phyloP scores from a whole-genome alignment of 2,888 invertebrate species.

The Ennomos erosarius region DNA sequence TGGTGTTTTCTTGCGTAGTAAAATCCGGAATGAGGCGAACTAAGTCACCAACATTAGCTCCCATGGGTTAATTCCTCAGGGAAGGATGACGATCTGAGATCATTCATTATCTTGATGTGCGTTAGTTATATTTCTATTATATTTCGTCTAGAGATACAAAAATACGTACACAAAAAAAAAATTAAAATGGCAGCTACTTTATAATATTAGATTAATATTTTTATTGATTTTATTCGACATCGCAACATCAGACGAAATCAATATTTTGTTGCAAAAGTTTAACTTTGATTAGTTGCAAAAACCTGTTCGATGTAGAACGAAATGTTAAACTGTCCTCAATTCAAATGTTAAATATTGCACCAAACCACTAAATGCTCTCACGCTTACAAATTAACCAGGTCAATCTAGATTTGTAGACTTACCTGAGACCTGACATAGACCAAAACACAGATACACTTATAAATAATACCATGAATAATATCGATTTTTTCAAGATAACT shows the following conservation, averaged over 20 bases:
- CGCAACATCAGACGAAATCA: conserved; percentile 14
- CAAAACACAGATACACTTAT: not conserved
- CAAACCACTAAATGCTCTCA: conserved; percentile 24
- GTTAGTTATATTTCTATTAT: too few relatives aligned
- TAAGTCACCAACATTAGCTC: too few relatives aligned
- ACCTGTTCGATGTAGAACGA: conserved; percentile 27
- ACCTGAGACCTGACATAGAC: conserved; percentile 11
- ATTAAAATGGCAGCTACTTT: too few relatives aligned
- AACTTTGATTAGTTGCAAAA: conserved; percentile 25
- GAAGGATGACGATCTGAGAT: too few relatives aligned
- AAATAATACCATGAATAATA: not conserved
- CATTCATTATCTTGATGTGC: too few relatives aligned
- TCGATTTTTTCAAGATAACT: too few relatives aligned
- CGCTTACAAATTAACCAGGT: conserved; percentile 18
- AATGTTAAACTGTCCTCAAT: conserved; percentile 26
- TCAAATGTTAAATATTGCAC: conserved; percentile 32
- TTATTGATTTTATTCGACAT: conserved; percentile 13
- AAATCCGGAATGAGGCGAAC: too few relatives aligned
- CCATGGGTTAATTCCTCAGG: too few relatives aligned
- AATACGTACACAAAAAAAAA: too few relatives aligned
- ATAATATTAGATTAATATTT: not conserved
- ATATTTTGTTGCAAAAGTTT: conserved; percentile 25
- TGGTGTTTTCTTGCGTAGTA: too few relatives aligned
- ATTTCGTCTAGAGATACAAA: too few relatives aligned
- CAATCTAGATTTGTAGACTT: conserved; percentile 16